A percentile compares a stretch with the other conserved stretches of the same genome.
Evolutionary conservation across 1,140 invertebrate species (phyloP).

Genomic region (Drosophila nasuta): DNA sequence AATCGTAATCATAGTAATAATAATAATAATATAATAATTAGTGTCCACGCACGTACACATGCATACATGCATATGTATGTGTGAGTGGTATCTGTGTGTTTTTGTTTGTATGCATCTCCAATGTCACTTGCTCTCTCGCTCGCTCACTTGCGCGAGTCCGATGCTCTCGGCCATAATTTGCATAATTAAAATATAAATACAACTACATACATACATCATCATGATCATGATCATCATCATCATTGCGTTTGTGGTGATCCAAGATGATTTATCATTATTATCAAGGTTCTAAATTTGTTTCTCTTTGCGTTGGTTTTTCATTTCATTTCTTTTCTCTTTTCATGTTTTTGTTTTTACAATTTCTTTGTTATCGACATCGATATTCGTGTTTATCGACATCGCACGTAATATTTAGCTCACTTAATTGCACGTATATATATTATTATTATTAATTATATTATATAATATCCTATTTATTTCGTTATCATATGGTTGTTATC

Average conservation of each 20-base stretch:
- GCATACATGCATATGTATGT: conserved; percentile 1
- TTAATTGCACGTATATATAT: conserved; percentile 72
- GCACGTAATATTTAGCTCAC: conserved; percentile 38
- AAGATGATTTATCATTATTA: conserved; percentile 31
- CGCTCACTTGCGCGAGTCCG: background rate
- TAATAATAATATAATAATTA: conserved; percentile 12
- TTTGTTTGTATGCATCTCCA: conserved; percentile 8
- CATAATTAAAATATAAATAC: conserved; percentile 56
- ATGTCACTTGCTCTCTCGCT: background rate
- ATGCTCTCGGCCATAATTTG: conserved; percentile 10
- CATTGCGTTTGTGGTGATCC: conserved; percentile 9
- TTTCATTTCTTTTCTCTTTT: conserved; percentile 5
- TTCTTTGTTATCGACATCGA: background rate
- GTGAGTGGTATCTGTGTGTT: background rate
- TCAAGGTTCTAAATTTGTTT: conserved; percentile 34
- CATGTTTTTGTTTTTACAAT: conserved; percentile 13
- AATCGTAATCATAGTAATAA: conserved; percentile 5
- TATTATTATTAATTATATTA: conserved; percentile 19
- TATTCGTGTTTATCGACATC: conserved; percentile 2
- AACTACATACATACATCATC: conserved; percentile 65
- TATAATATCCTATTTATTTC: conserved; percentile 46
- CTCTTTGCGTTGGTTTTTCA: conserved; percentile 30
- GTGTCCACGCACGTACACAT: conserved; percentile 6
- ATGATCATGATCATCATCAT: background rate
- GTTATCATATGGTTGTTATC: conserved; percentile 6